Percentiles rank a stretch among this genome's conserved stretches.
These are phyloP conservation scores for Darevskia nairensis DNA, from an alignment of 2,797 vertebrate genomes.

Conservation along the genomic window DNA sequence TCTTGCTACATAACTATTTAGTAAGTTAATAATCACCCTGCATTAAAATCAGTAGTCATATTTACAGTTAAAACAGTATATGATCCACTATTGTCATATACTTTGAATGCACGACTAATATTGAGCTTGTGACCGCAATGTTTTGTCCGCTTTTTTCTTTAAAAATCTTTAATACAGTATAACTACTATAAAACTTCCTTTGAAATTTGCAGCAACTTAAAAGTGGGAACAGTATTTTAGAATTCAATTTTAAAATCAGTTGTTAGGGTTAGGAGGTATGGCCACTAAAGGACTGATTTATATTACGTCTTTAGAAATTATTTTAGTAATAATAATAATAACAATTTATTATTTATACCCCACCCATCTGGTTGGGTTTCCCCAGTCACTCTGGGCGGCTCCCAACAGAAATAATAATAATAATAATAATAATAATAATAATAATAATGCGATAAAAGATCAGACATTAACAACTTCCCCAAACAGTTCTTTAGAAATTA, in stretches of 20 bases:
- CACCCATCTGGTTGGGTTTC: too few species aligned
- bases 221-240: background rate
- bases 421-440: too few species aligned
- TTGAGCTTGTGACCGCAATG: background rate
- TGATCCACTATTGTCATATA: background rate
- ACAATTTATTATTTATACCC: too few species aligned
- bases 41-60: background rate
- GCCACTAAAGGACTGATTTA: background rate
- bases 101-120: background rate
- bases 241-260: background rate
- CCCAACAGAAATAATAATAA: too few species aligned
- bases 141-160: too few species aligned
- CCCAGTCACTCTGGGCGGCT: too few species aligned
- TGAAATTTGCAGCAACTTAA: background rate
- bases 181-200: background rate
- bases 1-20: too few species aligned
- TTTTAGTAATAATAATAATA: too few species aligned
- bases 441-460: too few species aligned
- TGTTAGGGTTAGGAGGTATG: background rate
- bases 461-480: too few species aligned
- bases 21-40: background rate
- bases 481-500: background rate
- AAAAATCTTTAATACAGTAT: background rate
- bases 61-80: background rate
- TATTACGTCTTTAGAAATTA: background rate